A percentile compares a stretch with the other conserved stretches of the same genome.
Conservation (phyloP, 2,888 invertebrate species). For the Sturmia bella region DNA sequence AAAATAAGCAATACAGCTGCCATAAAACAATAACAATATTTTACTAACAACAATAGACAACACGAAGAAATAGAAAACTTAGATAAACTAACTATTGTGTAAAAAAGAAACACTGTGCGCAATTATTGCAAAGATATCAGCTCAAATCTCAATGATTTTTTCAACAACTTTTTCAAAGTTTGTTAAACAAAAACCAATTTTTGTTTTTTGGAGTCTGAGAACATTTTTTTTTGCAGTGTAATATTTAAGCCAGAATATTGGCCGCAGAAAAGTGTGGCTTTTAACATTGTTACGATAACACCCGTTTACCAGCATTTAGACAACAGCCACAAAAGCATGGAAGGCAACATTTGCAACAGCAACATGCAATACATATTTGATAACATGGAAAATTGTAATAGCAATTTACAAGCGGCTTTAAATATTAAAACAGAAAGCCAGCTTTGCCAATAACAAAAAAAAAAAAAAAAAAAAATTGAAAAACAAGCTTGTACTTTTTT, state of each 20-base stretch:
- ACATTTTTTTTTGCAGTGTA: slow-evolving; percentile 27
- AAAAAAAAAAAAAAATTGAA: slow-evolving; percentile 6
- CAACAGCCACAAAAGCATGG: slow-evolving; percentile 25
- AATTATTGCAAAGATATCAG: neutral
- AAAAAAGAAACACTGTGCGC: slow-evolving; percentile 14
- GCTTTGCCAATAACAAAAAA: neutral
- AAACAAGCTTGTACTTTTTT: slow-evolving; percentile 17
- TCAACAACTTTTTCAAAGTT: no score
- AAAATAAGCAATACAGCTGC: slow-evolving; percentile 50
- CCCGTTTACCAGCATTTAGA: slow-evolving; percentile 67
- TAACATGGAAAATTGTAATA: slow-evolving; percentile 68
- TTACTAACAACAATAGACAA: slow-evolving; percentile 55
- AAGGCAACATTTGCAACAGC: slow-evolving; percentile 27
- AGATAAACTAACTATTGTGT: neutral
- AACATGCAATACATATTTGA: slow-evolving; percentile 62
- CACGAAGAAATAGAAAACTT: neutral
- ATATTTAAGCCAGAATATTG: slow-evolving; percentile 19
- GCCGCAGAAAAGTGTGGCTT: slow-evolving; percentile 61
- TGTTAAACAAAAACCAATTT: no score
- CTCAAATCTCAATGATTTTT: neutral
- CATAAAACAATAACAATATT: slow-evolving; percentile 63
- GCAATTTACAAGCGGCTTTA: slow-evolving; percentile 55
- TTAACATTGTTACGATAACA: slow-evolving; percentile 66
- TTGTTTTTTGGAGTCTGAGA: no score
- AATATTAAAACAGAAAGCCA: slow-evolving; percentile 41